phyloP scores from a whole-genome alignment of 2,888 invertebrate species.

The Phortica okadai region DNA sequence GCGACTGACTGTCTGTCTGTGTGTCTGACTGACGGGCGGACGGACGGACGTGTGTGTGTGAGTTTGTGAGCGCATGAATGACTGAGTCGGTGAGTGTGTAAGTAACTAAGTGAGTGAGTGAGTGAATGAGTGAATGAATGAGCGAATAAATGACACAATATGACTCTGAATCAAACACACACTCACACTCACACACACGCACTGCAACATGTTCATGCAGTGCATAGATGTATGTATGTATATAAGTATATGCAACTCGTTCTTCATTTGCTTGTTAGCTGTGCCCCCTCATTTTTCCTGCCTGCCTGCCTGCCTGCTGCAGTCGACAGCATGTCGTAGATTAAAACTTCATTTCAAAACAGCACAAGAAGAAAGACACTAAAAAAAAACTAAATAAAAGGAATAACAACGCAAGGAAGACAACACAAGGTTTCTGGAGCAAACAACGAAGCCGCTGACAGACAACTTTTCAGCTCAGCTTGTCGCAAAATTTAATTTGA shows the following conservation, averaged over 20 bases:
- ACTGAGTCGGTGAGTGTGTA: background rate
- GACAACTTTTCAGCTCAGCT: slow-evolving; percentile 35
- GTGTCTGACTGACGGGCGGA: too few relatives aligned
- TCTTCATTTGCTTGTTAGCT: too few relatives aligned
- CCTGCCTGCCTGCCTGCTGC: background rate
- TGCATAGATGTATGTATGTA: too few relatives aligned
- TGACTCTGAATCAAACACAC: too few relatives aligned
- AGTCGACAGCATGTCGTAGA: slow-evolving; percentile 28
- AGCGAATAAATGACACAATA: too few relatives aligned
- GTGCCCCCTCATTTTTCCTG: background rate
- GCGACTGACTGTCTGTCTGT: background rate
- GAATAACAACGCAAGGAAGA: background rate
- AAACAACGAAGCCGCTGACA: background rate
- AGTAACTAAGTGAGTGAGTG: too few relatives aligned
- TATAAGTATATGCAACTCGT: too few relatives aligned
- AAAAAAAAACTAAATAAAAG: slow-evolving; percentile 46
- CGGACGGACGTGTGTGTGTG: background rate
- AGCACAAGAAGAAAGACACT: background rate
- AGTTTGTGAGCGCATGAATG: background rate
- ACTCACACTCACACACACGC: too few relatives aligned
- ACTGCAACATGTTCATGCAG: too few relatives aligned
- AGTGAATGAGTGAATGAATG: too few relatives aligned
- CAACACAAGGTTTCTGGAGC: slow-evolving; percentile 28
- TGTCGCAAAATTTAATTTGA: slow-evolving; percentile 56
- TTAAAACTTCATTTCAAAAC: slow-evolving; percentile 31